These are phyloP conservation scores for Heliconius himera DNA, from an alignment of 1,140 invertebrate species.

Conservation along the genomic window DNA sequence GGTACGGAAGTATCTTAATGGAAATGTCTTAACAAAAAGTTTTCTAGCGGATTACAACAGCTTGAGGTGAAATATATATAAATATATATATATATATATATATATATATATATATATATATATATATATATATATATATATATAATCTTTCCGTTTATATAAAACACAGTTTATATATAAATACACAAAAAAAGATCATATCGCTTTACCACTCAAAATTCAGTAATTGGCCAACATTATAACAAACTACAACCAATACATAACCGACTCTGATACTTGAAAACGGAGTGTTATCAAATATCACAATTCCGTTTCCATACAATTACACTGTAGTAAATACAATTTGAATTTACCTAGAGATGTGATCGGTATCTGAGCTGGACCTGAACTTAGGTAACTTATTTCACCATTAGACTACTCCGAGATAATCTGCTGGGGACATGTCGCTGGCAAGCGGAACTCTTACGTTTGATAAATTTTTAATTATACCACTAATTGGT, in stretches of 20 bases:
- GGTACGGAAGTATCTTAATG: no score
- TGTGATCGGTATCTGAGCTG: constrained; percentile 32
- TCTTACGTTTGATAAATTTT: constrained; percentile 17
- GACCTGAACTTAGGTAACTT: constrained; percentile 25
- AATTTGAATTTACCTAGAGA: constrained; percentile 30
- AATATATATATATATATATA: no score
- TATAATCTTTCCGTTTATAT: no score
- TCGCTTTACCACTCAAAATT: background rate
- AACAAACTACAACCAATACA: background rate
- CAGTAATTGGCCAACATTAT: constrained; percentile 16
- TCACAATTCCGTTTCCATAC: constrained; percentile 31
- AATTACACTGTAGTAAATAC: constrained; percentile 34
- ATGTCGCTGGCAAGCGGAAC: constrained; percentile 30
- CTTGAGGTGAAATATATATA: no score
- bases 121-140: no score
- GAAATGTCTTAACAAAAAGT: no score
- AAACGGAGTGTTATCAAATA: constrained; percentile 32
- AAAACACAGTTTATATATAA: background rate
- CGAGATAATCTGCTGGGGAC: constrained; percentile 32
- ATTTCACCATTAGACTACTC: constrained; percentile 29
- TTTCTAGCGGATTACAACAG: no score
- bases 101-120: no score
- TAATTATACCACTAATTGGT: constrained; percentile 8
- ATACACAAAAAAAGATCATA: background rate
- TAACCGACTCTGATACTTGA: background rate